phyloP scores from a whole-genome alignment of 1,140 invertebrate species.

The Rhynchophorus ferrugineus region DNA sequence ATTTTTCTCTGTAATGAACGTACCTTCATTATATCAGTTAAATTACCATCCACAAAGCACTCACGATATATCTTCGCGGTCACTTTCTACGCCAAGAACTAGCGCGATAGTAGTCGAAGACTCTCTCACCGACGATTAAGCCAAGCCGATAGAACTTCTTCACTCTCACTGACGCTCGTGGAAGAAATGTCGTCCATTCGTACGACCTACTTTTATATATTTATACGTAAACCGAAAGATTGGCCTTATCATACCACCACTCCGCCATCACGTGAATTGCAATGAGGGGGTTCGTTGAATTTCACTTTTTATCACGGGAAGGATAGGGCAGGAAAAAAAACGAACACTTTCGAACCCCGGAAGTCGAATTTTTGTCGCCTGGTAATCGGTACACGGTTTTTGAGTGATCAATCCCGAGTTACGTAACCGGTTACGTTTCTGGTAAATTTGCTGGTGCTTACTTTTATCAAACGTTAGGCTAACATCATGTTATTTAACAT shows the following conservation, averaged over 20 bases:
- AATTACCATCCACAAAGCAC: no score
- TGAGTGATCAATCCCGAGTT: no score
- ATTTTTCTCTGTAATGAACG: no score
- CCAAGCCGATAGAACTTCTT: slow-evolving; percentile 5
- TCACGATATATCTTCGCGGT: no score
- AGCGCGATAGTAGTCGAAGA: not conserved
- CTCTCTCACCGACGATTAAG: slow-evolving; percentile 7
- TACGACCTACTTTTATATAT: slow-evolving; percentile 13
- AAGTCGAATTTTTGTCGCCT: not conserved
- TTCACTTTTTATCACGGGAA: not conserved
- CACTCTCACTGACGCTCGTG: slow-evolving; percentile 11
- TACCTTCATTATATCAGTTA: no score
- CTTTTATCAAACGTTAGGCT: no score
- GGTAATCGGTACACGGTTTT: no score
- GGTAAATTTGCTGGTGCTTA: no score
- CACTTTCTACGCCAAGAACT: not conserved
- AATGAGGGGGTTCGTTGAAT: not conserved
- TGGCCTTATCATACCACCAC: not conserved
- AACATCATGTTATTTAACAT: no score
- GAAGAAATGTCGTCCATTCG: not conserved
- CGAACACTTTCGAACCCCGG: not conserved
- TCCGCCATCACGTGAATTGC: no score
- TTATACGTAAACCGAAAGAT: not conserved
- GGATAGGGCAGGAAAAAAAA: no score
- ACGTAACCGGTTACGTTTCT: no score